Base-by-base conservation (phyloP, 2,113 vertebrate species). In the Panthera tigris region DNA sequence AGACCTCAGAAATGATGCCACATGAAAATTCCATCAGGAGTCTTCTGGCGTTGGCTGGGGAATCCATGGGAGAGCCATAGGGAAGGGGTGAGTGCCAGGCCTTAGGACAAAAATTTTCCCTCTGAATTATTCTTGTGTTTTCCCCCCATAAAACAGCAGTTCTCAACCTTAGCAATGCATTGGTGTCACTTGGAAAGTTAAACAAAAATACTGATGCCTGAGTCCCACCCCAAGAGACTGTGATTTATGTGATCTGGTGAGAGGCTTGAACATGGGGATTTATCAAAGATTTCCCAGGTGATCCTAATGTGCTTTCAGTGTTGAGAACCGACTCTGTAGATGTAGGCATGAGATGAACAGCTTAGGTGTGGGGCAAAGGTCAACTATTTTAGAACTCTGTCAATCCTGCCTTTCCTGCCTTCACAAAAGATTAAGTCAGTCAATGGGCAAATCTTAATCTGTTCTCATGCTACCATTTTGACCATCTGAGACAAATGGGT, bases 1-100 rank as follows among this genome's bases (percentile, higher is more conserved):
- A 86, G 89, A 80, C n/a, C 73, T 92, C 83, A 88, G 90, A 82
- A 52, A n/a, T 3, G 74, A 90, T 95, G 52, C 50, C 76, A 63
- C 27, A 0, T 78, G 69, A 52, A 94, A 78, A 95, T 65, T 31
- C 7, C 1, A n/a, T 82, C 61, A 73, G 66, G 19, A 36, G 45
- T 83, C 83, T 80, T 92, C 78, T 25, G n/a, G 25, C 78, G 3
- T 89, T 63, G 66, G 52, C 66, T 57, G 87, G 18, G 36, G 39
- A 48, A 45, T 89, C 87, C 74, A 65, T 39, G 45, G n/a, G 23
- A 66, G 48, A 81, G 4, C 33, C 33, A 3, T 31, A 6, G 52
- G 69, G 5, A 78, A 82, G 18, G 48, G 31, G 23, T 33, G 13
- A 52, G 15, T 29, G 18, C 19, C 79, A 9, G 19, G 27, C 6